Evolutionary conservation across 2,113 vertebrate species (phyloP), one percentile per base, ranked within the genome.

Genomic region (Notarius quadriscutis): DNA sequence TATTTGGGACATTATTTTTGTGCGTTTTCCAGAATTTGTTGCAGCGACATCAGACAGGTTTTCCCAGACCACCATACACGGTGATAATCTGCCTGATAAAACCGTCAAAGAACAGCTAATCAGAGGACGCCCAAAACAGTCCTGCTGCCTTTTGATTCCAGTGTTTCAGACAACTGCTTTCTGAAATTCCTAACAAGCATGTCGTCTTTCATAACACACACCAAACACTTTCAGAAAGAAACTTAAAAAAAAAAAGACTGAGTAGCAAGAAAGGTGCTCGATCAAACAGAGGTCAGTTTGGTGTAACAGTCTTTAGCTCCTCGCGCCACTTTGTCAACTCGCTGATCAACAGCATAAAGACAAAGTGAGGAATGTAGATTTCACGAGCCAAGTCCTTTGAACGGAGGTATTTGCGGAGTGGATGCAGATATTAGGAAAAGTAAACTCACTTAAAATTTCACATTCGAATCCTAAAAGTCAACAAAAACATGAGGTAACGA

Each of bases 371-470:
- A 87, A 87, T 34, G 71, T 81, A 34, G 83, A 65, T 60, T 58
- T 85, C 60, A 48, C n/a, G 15, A 50, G 71, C 27, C 17, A 18
- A 71, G 58, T 69, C 63, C 10, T 82, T 75, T 63, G 27, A 69
- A 85, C 63, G 51, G 89, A 90, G 89, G 89, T 87, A 87, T 87
- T 87, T 63, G 81, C 75, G 67, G 89, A 88, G 82, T 85, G 85
- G 79, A 88, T 83, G 69, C 69, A 87, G 88, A 84, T 51, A 55
- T 60, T 51, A 69, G 51, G 30, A 18, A 78, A 69, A 25, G 12
- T 53, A 86, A 63, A 53, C 8, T 67, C 27, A 5, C 14, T 34
- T 50, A 79, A 8, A 48, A 65, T 18, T 7, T 77, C 67, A 65
- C 78, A 82, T 85, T 87, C 20, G 48, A 78, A 78, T 79, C n/a